Conservation (phyloP, 1,140 invertebrate genomes). For the Berghia stephanieae region DNA sequence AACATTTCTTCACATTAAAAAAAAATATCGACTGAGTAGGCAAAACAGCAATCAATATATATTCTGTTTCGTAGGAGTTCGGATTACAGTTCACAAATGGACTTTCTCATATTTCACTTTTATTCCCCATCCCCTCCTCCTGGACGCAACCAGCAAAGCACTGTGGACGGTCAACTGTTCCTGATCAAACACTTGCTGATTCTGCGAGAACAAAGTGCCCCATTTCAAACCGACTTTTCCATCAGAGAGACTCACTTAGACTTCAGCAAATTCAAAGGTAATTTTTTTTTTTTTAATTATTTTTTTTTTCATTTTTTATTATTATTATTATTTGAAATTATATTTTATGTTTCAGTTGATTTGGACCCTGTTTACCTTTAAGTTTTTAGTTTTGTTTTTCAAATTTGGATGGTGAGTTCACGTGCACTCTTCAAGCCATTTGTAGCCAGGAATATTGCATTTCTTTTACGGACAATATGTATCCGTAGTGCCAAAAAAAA, state of each 20-base stretch:
- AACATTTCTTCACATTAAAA: no score
- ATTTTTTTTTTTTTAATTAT: conserved; percentile 24
- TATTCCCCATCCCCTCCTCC: no score
- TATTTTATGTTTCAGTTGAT: neutral
- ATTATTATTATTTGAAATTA: neutral
- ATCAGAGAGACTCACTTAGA: conserved; percentile 91
- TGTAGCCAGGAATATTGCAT: no score
- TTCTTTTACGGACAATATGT: no score
- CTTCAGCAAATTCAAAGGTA: conserved; percentile 75
- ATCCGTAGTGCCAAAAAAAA: no score
- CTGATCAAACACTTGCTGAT: conserved; percentile 98
- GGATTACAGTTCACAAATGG: no score
- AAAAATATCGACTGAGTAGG: no score
- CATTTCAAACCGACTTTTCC: conserved; percentile 96
- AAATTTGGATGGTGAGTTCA: neutral
- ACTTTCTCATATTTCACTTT: no score
- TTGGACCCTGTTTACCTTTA: neutral
- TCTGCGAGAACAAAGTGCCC: conserved; percentile 95
- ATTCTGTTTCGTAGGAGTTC: no score
- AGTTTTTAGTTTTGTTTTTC: neutral
- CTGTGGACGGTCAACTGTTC: conserved; percentile 93
- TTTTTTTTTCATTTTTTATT: neutral
- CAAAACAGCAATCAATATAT: no score
- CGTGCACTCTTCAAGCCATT: no score
- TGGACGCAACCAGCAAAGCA: conserved; percentile 64